Conservation (phyloP, 2,797 vertebrate genomes). For the Pyrrhura leucotis region DNA sequence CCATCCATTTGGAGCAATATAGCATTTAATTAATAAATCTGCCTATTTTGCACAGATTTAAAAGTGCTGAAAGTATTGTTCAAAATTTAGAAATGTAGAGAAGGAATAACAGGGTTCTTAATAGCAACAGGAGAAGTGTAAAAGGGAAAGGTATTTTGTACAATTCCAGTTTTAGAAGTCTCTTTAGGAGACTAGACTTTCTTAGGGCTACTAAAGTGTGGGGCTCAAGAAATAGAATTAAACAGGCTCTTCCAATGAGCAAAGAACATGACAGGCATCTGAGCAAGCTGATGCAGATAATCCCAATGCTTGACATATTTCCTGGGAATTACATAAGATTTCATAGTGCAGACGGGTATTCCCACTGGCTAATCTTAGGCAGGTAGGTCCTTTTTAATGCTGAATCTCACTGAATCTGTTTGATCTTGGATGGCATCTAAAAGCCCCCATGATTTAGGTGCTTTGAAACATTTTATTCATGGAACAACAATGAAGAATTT, state of each 20-base stretch:
- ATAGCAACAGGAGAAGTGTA: rapidly evolving
- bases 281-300: background rate
- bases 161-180: background rate
- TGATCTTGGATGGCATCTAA: background rate
- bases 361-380: background rate
- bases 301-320: background rate
- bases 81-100: background rate
- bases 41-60: background rate
- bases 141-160: background rate
- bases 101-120: background rate
- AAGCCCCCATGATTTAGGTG: background rate
- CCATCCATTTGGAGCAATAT: background rate
- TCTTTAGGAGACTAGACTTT: background rate
- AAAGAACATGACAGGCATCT: background rate
- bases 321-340: background rate
- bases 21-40: background rate
- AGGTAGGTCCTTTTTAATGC: background rate
- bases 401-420: background rate
- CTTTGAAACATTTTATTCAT: background rate
- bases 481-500: background rate
- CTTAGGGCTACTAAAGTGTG: background rate
- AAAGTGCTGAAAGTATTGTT: background rate
- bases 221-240: background rate
- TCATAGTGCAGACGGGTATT: background rate
- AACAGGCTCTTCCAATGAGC: background rate